Percentiles rank a stretch among this genome's conserved stretches.
Conservation (phyloP, 2,888 invertebrate species). For the Diabrotica balteata region DNA sequence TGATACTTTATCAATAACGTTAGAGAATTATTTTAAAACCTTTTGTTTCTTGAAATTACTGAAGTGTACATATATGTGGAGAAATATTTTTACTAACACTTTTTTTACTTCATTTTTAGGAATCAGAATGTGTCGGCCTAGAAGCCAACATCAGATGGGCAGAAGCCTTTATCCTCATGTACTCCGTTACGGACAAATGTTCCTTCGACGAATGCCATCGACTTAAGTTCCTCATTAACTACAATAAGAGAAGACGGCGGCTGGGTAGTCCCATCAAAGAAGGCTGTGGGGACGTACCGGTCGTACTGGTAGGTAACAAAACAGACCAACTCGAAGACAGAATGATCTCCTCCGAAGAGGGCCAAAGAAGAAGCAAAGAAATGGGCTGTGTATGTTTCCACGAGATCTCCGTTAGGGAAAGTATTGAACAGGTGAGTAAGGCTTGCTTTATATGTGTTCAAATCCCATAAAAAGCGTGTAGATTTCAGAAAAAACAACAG, state of each 20-base stretch:
- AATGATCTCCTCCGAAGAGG: conserved; percentile 81
- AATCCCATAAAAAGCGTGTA: no score
- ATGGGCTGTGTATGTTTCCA: conserved; percentile 84
- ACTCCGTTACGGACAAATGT: conserved; percentile 88
- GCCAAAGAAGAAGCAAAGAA: conserved; percentile 76
- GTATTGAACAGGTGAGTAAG: conserved; percentile 74
- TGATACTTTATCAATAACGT: no score
- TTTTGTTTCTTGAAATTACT: no score
- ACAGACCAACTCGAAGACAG: conserved; percentile 79
- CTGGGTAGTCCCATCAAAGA: conserved; percentile 69
- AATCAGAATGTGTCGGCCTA: conserved; percentile 71
- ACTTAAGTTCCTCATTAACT: conserved; percentile 82
- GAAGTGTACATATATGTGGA: no score
- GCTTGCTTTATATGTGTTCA: no score
- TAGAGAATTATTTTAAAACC: no score
- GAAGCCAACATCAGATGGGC: conserved; percentile 88
- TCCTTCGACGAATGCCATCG: conserved; percentile 87
- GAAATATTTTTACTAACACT: no score
- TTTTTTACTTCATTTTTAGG: conserved; percentile 59
- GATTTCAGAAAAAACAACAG: no score
- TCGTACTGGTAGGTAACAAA: conserved; percentile 84
- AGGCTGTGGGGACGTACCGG: conserved; percentile 72
- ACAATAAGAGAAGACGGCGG: conserved; percentile 75
- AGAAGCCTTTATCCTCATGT: conserved; percentile 85
- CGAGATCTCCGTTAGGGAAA: conserved; percentile 85